Evolutionary conservation across 2,113 vertebrate genomes (phyloP), one percentile per base, ranked within the genome.

Genomic region (Mesitornis unicolor): DNA sequence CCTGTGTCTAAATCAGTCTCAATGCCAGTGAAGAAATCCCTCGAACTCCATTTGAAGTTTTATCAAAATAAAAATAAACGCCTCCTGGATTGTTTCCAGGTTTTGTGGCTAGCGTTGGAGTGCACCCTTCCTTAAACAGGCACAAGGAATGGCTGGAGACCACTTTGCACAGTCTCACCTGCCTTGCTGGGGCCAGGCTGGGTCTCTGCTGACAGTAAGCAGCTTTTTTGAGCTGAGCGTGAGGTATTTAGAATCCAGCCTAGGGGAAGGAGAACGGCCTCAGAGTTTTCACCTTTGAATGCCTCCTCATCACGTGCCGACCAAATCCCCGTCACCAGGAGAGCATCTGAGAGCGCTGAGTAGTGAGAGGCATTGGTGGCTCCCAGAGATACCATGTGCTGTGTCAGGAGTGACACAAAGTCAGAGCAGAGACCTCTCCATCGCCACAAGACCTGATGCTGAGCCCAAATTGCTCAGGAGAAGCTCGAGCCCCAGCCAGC

Each of bases 271-370:
- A 65, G 36, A 54, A 61, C 1, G 0, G 25, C 36, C 64, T 61
- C 45, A 77, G 68, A 48, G 29, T 40, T 48, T 77, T 64, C 38
- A 24, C 53, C 0, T 0, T 16, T 47, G 54, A 76, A 45, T 57
- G 42, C 45, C 54, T 65, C n/a, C 0, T 6, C 13, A 4, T 89
- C 73, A 61, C 1, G 0, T 40, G 45, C 69, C 4, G 4, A 35
- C 53, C 43, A 77, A 69, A 87, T 80, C 73, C 64, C 77, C 84
- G 54, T 50, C 7, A 6, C 60, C 73, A 31, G 54, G 42, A 53
- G 73, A 89, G 47, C 35, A 61, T 56, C 73, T 0, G 0, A 59
- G n/a, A 76, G 48, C 0, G 0, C 5, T 16, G 31, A 2, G 0
- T 36, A 48, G 77, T 22, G 42, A 70, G 31, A 81, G 29, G 24